phyloP scores from a whole-genome alignment of 2,888 invertebrate genomes.

The Heliconius aoede region DNA sequence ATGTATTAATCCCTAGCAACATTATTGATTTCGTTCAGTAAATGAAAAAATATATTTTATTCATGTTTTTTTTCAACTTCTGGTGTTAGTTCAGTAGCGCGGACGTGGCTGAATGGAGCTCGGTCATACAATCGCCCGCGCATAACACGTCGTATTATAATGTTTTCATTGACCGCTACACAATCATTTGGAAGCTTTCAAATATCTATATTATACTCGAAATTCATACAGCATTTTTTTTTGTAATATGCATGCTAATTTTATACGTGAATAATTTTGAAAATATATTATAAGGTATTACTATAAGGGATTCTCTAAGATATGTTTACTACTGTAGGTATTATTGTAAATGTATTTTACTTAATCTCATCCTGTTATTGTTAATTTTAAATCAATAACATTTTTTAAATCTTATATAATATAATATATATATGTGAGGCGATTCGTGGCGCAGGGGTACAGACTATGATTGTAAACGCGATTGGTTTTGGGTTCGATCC shows the following conservation, averaged over 20 bases:
- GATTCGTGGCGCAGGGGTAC: no score
- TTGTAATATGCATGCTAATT: slow-evolving; percentile 47
- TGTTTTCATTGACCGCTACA: slow-evolving; percentile 57
- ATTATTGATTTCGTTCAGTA: slow-evolving; percentile 64
- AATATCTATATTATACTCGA: slow-evolving; percentile 46
- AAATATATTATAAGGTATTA: neutral
- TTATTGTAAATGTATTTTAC: neutral
- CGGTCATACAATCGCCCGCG: slow-evolving; percentile 70
- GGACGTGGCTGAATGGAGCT: slow-evolving; percentile 56
- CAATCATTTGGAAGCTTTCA: slow-evolving; percentile 44
- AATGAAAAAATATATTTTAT: slow-evolving; percentile 51
- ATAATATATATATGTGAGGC: no score
- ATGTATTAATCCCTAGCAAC: slow-evolving; percentile 60
- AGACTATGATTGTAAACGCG: no score
- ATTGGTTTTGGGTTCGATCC: no score
- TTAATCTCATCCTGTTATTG: neutral
- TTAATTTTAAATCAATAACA: neutral
- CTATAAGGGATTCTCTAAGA: neutral
- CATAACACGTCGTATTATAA: slow-evolving; percentile 57
- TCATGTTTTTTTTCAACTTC: slow-evolving; percentile 53
- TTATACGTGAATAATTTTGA: slow-evolving; percentile 9
- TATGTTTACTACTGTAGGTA: neutral
- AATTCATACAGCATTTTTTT: slow-evolving; percentile 54
- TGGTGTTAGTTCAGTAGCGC: slow-evolving; percentile 64
- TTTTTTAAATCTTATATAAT: neutral